Evolutionary conservation across 2,113 vertebrate species (phyloP).

Genomic region (Ammospiza nelsoni): DNA sequence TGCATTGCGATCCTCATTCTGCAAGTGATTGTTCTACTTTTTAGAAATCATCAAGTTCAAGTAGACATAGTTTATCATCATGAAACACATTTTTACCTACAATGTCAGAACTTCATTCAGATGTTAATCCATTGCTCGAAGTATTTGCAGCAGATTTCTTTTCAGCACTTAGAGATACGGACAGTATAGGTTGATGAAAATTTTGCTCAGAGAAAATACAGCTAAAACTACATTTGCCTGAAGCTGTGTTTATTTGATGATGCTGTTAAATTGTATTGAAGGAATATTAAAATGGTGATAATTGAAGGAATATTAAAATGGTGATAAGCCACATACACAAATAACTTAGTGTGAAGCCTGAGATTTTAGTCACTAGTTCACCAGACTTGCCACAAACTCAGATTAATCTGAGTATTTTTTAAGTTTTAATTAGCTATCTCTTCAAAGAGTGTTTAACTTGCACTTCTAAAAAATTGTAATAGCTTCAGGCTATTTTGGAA

Average conservation of each 20-base stretch:
- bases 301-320: constrained; percentile 47
- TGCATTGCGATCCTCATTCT: not conserved
- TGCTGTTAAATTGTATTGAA: constrained; percentile 45
- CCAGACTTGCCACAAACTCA: constrained; percentile 24
- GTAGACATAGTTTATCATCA: not conserved
- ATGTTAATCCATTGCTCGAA: not conserved
- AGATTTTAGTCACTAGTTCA: constrained; percentile 21
- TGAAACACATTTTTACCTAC: not conserved
- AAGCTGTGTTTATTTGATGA: constrained; percentile 9
- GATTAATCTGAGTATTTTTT: constrained; percentile 34
- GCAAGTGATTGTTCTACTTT: not conserved
- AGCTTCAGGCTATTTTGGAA: not conserved
- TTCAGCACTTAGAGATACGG: not conserved
- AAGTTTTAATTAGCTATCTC: constrained; percentile 20
- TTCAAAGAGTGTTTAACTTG: constrained; percentile 44
- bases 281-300: constrained; percentile 56
- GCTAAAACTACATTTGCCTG: not conserved
- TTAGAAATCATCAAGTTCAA: not conserved
- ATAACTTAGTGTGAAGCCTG: constrained; percentile 22
- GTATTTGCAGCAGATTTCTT: not conserved
- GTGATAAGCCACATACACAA: constrained; percentile 45
- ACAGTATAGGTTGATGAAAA: not conserved
- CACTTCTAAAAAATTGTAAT: not conserved
- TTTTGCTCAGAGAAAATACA: not conserved
- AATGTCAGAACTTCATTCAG: not conserved